These are phyloP conservation scores for Phocides pigmalion DNA, from an alignment of 1,140 invertebrate genomes.

Conservation along the genomic window DNA sequence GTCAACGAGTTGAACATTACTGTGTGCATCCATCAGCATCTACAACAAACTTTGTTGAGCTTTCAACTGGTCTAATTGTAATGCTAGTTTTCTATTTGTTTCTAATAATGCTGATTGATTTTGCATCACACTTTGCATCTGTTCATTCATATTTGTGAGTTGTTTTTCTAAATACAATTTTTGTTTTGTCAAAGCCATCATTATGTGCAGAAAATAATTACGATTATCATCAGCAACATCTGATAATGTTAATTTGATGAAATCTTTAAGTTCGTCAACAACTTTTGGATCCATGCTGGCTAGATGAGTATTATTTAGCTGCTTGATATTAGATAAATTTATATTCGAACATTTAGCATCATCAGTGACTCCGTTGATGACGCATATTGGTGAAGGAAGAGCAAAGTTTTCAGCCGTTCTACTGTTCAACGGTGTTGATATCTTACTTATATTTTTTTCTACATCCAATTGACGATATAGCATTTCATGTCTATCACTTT, in stretches of 20 bases:
- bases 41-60: constrained; percentile 49
- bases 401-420: constrained; percentile 54
- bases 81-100: constrained; percentile 71
- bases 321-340: constrained; percentile 52
- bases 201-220: constrained; percentile 75
- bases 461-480: constrained; percentile 59
- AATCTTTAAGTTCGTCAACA: constrained; percentile 78
- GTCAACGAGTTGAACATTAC: not conserved
- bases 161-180: constrained; percentile 79
- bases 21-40: not conserved
- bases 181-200: constrained; percentile 78
- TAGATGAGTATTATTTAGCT: constrained; percentile 37
- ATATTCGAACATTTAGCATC: constrained; percentile 50
- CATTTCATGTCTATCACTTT: constrained; percentile 59
- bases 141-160: constrained; percentile 60
- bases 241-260: constrained; percentile 67
- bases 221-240: constrained; percentile 75
- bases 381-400: constrained; percentile 60
- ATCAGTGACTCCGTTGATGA: constrained; percentile 58
- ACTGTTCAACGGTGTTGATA: constrained; percentile 70
- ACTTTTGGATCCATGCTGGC: constrained; percentile 51
- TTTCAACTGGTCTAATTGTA: constrained; percentile 78
- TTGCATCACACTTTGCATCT: constrained; percentile 64
- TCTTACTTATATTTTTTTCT: constrained; percentile 69
- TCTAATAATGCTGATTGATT: constrained; percentile 73